These are phyloP conservation scores for Meghimatium bilineatum DNA, from an alignment of 2,888 invertebrate species.

Conservation along the genomic window DNA sequence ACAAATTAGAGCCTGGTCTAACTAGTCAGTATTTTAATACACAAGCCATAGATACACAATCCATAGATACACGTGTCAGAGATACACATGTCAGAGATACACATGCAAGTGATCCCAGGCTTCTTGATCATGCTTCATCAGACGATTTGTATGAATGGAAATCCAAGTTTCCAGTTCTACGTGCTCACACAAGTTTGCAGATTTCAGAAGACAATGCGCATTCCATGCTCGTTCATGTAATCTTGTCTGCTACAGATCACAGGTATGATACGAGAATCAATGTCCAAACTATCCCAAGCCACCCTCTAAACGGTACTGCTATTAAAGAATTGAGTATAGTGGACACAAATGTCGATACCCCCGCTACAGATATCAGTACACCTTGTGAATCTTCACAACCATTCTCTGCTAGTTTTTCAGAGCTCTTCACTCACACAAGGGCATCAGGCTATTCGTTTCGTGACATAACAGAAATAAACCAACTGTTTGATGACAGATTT, in stretches of 20 bases:
- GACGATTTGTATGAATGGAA: too few relatives aligned
- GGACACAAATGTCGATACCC: too few relatives aligned
- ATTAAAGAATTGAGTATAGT: neutral
- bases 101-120: too few relatives aligned
- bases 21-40: neutral
- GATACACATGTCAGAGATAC: neutral
- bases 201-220: neutral
- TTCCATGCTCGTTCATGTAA: neutral
- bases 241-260: neutral
- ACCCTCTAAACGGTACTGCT: neutral
- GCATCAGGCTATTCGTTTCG: too few relatives aligned
- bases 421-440: neutral
- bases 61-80: too few relatives aligned
- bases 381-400: neutral
- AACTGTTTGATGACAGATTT: too few relatives aligned
- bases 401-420: neutral
- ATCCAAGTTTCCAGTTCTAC: too few relatives aligned
- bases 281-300: neutral
- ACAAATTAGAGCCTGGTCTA: too few relatives aligned
- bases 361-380: neutral
- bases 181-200: neutral
- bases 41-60: neutral
- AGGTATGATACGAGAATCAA: neutral
- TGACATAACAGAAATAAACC: neutral
- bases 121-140: neutral